Conservation (phyloP, 2,888 invertebrate species). For the Smittia sp. region DNA sequence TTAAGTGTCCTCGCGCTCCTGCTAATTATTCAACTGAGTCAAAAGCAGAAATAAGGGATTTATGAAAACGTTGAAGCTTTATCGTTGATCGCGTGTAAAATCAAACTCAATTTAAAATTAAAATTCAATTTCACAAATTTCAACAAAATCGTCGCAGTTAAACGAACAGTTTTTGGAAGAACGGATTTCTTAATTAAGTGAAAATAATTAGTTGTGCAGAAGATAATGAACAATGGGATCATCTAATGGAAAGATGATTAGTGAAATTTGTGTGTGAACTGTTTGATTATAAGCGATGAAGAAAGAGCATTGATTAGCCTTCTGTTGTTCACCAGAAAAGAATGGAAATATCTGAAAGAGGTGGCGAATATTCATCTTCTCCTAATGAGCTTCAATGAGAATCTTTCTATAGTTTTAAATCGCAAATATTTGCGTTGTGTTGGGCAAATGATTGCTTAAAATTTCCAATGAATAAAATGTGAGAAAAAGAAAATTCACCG, state of each 20-base stretch:
- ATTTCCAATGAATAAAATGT: background rate
- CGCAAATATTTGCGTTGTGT: background rate
- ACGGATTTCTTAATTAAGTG: background rate
- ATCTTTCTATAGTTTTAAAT: background rate
- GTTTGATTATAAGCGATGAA: background rate
- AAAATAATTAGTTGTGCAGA: too few relatives aligned
- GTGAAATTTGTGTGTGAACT: too few relatives aligned
- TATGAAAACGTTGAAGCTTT: too few relatives aligned
- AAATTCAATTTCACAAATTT: background rate
- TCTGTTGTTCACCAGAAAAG: background rate
- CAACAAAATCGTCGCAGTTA: too few relatives aligned
- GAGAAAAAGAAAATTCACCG: background rate
- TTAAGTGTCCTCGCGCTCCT: background rate
- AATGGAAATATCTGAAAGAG: background rate
- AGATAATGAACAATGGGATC: too few relatives aligned
- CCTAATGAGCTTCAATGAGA: background rate
- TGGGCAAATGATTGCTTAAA: background rate
- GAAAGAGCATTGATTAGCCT: background rate
- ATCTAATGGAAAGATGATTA: too few relatives aligned
- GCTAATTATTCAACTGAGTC: background rate
- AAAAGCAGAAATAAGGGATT: background rate
- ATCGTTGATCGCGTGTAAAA: background rate
- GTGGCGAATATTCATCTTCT: background rate
- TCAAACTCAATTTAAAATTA: too few relatives aligned
- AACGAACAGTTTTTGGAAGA: background rate